A percentile compares a stretch with the other conserved stretches of the same genome.
Conservation (phyloP, 2,113 vertebrate species). For the Asarcornis scutulata region DNA sequence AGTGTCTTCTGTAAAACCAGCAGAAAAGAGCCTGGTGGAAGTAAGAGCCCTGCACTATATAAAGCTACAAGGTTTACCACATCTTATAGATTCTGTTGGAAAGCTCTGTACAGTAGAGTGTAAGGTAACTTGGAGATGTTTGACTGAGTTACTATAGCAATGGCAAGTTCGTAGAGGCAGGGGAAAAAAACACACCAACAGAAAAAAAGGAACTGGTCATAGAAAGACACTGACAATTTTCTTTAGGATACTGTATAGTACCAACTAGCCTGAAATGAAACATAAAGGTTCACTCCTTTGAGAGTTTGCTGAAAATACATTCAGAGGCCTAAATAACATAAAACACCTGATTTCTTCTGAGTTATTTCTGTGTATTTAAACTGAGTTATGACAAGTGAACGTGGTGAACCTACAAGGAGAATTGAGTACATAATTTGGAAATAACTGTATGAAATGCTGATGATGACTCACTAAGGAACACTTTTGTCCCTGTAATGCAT, state of each 20-base stretch:
- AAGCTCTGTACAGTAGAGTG: not conserved
- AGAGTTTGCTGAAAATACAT: constrained; percentile 32
- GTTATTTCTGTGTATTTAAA: not conserved
- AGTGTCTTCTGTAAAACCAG: constrained; percentile 48
- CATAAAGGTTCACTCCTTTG: constrained; percentile 1
- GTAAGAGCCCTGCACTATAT: not conserved
- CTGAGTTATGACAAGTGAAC: not conserved
- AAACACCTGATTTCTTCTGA: not conserved
- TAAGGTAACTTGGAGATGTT: constrained; percentile 46
- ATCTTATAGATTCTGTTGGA: constrained; percentile 35
- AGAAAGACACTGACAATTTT: constrained; percentile 2
- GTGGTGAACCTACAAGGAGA: not conserved
- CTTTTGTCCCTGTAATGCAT: not conserved
- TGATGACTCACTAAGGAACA: constrained; percentile 18
- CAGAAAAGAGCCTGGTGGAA: constrained; percentile 32
- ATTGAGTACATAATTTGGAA: constrained; percentile 11
- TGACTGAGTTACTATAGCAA: constrained; percentile 50
- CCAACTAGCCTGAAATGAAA: not conserved
- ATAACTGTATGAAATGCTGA: constrained; percentile 16
- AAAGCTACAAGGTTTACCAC: not conserved
- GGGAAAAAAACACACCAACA: not conserved
- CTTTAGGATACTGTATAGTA: not conserved
- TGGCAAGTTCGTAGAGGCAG: constrained; percentile 40
- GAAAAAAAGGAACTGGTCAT: not conserved
- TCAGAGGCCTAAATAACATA: not conserved